A percentile compares a stretch with the other conserved stretches of the same genome.
Evolutionary conservation across 2,888 invertebrate species (phyloP).

Genomic region (Metellina segmentata): DNA sequence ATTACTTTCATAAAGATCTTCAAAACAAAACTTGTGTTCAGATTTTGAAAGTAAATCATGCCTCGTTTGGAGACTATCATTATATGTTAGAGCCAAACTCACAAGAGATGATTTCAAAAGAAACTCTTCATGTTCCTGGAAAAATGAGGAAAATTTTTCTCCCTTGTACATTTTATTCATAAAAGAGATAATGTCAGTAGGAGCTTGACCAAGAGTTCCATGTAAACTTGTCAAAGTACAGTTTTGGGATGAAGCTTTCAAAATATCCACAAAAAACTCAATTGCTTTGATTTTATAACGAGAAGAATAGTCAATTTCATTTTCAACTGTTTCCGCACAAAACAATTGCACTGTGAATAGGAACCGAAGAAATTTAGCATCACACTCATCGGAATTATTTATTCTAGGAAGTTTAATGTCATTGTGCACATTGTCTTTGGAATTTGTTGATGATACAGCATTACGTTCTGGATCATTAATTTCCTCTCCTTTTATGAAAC

Average conservation of each 20-base stretch:
- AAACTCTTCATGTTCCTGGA: slow-evolving; percentile 22
- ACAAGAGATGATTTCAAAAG: not conserved
- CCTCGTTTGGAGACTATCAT: not conserved
- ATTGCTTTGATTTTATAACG: not conserved
- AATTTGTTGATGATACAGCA: too few relatives aligned
- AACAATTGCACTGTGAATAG: slow-evolving; percentile 17
- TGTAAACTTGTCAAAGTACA: slow-evolving; percentile 5
- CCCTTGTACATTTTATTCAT: slow-evolving; percentile 31
- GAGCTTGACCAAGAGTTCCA: slow-evolving; percentile 1
- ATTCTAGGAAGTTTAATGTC: too few relatives aligned
- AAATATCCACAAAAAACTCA: slow-evolving; percentile 19
- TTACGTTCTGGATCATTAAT: too few relatives aligned
- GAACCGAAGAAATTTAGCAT: not conserved
- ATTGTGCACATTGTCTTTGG: too few relatives aligned
- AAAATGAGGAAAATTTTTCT: slow-evolving; percentile 23
- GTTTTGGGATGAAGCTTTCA: not conserved
- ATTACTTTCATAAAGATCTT: slow-evolving; percentile 8
- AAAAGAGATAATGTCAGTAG: slow-evolving; percentile 7
- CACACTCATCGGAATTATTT: not conserved
- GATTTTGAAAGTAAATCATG: not conserved
- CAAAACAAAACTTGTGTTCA: not conserved
- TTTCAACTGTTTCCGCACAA: slow-evolving; percentile 16
- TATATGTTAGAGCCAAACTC: not conserved
- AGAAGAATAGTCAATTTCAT: not conserved
- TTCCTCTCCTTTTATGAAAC: too few relatives aligned